phyloP scores from a whole-genome alignment of 2,888 invertebrate genomes.

The Hoplodrina blanda region DNA sequence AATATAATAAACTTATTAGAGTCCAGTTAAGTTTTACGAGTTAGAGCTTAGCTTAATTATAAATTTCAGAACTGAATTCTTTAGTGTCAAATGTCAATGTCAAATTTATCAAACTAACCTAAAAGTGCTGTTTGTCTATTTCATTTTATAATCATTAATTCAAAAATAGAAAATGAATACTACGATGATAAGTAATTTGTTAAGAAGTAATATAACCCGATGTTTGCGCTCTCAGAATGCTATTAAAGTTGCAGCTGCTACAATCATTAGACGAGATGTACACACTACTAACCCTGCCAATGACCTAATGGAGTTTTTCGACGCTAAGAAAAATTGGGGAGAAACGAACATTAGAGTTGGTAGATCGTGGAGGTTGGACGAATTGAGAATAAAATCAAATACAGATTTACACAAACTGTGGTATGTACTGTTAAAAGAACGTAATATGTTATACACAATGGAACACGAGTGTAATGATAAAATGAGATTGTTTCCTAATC shows the following conservation, averaged over 20 bases:
- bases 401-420: slow-evolving; percentile 99
- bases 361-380: slow-evolving; percentile 96
- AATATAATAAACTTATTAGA: too few species aligned
- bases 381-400: slow-evolving; percentile 98
- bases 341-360: slow-evolving; percentile 94
- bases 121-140: background rate
- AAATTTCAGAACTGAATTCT: slow-evolving; percentile 20
- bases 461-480: slow-evolving; percentile 94
- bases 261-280: slow-evolving; percentile 66
- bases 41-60: background rate
- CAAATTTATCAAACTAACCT: slow-evolving; percentile 25
- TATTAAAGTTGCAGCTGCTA: slow-evolving; percentile 57
- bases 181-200: slow-evolving; percentile 64
- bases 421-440: slow-evolving; percentile 97
- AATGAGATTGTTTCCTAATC: slow-evolving; percentile 95
- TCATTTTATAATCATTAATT: background rate
- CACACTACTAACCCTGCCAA: slow-evolving; percentile 81
- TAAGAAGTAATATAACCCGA: slow-evolving; percentile 66
- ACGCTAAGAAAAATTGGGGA: slow-evolving; percentile 95
- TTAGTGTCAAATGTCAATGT: slow-evolving; percentile 26
- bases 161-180: slow-evolving; percentile 63
- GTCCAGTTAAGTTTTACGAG: too few species aligned
- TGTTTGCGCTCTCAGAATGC: slow-evolving; percentile 71
- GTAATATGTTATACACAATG: slow-evolving; percentile 99
- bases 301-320: slow-evolving; percentile 97